Conservation (phyloP, 2,113 vertebrate genomes). For the Serinus canaria region DNA sequence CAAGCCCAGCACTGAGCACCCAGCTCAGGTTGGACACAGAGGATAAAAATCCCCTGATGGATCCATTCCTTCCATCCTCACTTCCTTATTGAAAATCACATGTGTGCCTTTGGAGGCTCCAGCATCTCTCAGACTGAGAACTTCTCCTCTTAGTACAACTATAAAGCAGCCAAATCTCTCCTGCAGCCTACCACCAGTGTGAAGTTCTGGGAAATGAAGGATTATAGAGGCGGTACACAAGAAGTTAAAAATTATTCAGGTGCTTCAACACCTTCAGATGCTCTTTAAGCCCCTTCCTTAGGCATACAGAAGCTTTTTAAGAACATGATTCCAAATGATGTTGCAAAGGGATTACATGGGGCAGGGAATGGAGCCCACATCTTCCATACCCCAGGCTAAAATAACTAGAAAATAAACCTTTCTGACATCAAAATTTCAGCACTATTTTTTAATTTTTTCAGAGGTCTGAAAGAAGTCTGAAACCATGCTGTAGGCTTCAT, state of each 20-base stretch:
- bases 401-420: background rate
- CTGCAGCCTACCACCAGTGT: background rate
- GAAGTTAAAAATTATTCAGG: background rate
- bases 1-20: accelerated
- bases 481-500: background rate
- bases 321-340: background rate
- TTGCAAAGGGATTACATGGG: background rate
- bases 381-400: conserved; percentile 19
- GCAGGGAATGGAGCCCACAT: background rate
- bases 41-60: background rate
- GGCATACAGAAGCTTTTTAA: background rate
- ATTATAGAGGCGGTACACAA: background rate
- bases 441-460: background rate
- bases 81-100: accelerated
- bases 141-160: background rate
- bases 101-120: background rate
- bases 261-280: background rate
- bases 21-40: background rate
- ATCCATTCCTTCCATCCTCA: background rate
- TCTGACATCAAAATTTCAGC: background rate
- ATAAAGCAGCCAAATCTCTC: background rate
- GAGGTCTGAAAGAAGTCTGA: background rate
- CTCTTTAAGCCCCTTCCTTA: background rate
- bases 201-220: background rate
- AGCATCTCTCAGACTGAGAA: background rate